Evolutionary conservation across 35 echinoderm and acorn worm species (phyloP), one percentile per base, ranked within the genome.

Genomic region (Ophioderma brevispina): DNA sequence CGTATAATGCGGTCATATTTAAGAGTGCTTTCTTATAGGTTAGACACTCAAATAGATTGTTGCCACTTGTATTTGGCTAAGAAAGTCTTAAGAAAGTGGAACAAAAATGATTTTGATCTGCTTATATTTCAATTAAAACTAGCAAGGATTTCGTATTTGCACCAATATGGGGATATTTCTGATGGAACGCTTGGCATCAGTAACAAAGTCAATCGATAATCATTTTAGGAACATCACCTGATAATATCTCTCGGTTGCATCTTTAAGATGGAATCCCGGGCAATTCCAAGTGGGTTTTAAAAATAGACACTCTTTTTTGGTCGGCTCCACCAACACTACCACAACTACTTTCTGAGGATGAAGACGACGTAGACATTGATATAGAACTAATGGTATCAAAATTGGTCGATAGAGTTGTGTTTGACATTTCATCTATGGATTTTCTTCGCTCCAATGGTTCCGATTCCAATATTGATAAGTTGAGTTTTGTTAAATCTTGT

Each of bases 291-390:
- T 70, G 59, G 2, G 59, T 70, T 30, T 70, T 70, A 52, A 52
- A 21, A 30, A 70, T 30, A 2, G 23, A 2, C 15, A 25, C 6
- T 15, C 10, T 4, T 30, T 92, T 94, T 76, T 89, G 80, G 35
- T 97, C 95, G 1, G 92, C 96, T 13, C 86, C 84, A 25, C 96
- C 96, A 76, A 94, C 94, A 64, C 92, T 98, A 1, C 92, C 90
- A 80, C 95, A 94, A 55, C 96, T 98, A 11, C 94, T 88, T 19
- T 98, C 96, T 8, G 96, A 94, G 23, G 87, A 78, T 49, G 94
- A 92, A 13, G 96, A 98, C 55, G 85, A 92, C 15, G 89, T 98
- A 0, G 96, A 98, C 96, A 98, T 98, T 56, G 96, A 91, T 56
- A 63, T 35, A 13, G 83, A 85, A 75, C 92, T 91, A 55, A 85